phyloP scores from a whole-genome alignment of 2,113 vertebrate species.

The Chaenocephalus aceratus region DNA sequence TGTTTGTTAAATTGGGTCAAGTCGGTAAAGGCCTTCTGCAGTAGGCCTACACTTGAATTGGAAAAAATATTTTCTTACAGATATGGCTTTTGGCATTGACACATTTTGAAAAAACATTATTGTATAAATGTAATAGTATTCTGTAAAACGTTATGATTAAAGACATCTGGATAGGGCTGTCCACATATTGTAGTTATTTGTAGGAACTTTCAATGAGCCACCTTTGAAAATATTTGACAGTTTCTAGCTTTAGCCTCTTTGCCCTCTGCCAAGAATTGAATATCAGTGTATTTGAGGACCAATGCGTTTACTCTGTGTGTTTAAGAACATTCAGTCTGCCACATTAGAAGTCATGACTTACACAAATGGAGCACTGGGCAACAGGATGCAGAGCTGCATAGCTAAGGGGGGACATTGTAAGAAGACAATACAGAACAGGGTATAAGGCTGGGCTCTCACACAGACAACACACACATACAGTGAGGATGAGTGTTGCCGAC shows the following conservation, averaged over 20 bases:
- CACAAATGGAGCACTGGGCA: neutral
- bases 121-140: no score
- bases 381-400: constrained; percentile 11
- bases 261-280: neutral
- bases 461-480: constrained; percentile 40
- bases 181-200: neutral
- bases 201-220: neutral
- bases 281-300: neutral
- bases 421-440: constrained; percentile 16
- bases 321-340: neutral
- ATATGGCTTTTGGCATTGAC: no score
- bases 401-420: constrained; percentile 3
- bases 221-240: neutral
- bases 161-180: neutral
- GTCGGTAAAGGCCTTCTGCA: no score
- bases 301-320: neutral
- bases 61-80: no score
- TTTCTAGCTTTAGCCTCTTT: neutral
- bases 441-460: constrained; percentile 19
- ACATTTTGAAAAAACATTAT: no score
- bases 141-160: neutral
- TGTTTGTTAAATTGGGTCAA: no score
- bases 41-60: no score
- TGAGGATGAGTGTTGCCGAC: constrained; percentile 60
- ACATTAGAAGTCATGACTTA: constrained; percentile 3